Conservation (phyloP, 2,888 invertebrate genomes). For the Tricholauxania praeusta region DNA sequence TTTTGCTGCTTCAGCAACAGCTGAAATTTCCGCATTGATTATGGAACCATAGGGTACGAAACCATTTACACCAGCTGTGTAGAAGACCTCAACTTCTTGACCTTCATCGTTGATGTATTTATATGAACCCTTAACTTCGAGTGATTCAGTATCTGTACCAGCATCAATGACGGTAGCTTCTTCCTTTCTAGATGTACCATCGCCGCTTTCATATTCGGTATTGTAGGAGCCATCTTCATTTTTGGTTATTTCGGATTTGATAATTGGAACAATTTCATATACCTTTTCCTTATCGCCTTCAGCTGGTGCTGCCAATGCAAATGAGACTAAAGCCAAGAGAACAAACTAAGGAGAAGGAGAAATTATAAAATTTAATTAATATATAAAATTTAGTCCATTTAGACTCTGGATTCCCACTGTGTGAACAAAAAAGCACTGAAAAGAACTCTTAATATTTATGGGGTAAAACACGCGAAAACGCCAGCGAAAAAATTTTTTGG, state of each 20-base stretch:
- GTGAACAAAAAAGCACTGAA: no score
- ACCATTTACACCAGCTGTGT: slow-evolving; percentile 65
- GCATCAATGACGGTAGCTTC: slow-evolving; percentile 51
- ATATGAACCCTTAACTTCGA: slow-evolving; percentile 63
- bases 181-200: slow-evolving; percentile 61
- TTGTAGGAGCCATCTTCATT: slow-evolving; percentile 58
- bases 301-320: slow-evolving; percentile 44
- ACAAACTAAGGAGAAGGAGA: slow-evolving; percentile 44
- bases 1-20: slow-evolving; percentile 61
- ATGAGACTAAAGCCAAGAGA: slow-evolving; percentile 41
- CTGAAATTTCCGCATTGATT: slow-evolving; percentile 61
- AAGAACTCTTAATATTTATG: no score
- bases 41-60: slow-evolving; percentile 62
- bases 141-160: slow-evolving; percentile 55
- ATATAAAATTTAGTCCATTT: background rate
- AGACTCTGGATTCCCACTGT: no score
- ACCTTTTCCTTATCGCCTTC: slow-evolving; percentile 35
- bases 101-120: slow-evolving; percentile 61
- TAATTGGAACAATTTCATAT: slow-evolving; percentile 52
- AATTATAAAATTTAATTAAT: slow-evolving; percentile 5
- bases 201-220: slow-evolving; percentile 51
- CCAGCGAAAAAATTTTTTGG: no score
- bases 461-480: no score
- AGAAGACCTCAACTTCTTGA: slow-evolving; percentile 61
- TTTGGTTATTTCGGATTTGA: slow-evolving; percentile 56